Evolutionary conservation across 2,797 vertebrate species (phyloP).

Genomic region (Acipenser transmontanus): DNA sequence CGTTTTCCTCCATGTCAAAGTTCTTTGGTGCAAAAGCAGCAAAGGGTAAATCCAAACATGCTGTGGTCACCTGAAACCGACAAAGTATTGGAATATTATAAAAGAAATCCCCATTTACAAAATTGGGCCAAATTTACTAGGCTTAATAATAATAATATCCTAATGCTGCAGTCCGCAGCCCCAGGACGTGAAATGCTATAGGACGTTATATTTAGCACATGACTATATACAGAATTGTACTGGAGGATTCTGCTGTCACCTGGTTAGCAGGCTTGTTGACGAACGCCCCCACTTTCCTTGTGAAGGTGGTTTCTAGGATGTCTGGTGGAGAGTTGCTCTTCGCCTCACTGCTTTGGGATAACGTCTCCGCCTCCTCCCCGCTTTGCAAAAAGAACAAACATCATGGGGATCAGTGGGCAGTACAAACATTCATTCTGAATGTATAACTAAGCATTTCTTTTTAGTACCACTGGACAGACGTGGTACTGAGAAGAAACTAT

Average conservation of each 20-base stretch:
- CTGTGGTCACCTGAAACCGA: conserved; percentile 68
- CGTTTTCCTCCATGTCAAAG: conserved; percentile 79
- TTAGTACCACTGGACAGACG: neutral
- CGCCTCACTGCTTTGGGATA: conserved; percentile 69
- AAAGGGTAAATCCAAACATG: conserved; percentile 91
- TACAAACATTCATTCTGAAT: neutral
- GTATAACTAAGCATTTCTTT: neutral
- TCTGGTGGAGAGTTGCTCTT: conserved; percentile 66
- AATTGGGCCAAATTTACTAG: too few relatives aligned
- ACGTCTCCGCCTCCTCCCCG: conserved; percentile 69
- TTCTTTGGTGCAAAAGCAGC: conserved; percentile 87
- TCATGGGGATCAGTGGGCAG: neutral
- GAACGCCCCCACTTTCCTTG: conserved; percentile 91
- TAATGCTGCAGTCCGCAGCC: too few relatives aligned
- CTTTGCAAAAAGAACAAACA: conserved; percentile 19
- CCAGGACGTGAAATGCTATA: too few relatives aligned
- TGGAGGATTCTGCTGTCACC: conserved; percentile 32
- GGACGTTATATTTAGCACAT: too few relatives aligned
- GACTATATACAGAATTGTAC: too few relatives aligned
- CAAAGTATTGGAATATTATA: too few relatives aligned
- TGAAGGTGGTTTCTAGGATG: conserved; percentile 75
- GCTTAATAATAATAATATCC: too few relatives aligned
- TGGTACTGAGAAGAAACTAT: conserved; percentile 2
- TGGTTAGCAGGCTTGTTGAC: conserved; percentile 83
- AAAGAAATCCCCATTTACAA: too few relatives aligned